These are phyloP conservation scores for Tortricodes alternella DNA, from an alignment of 2,888 invertebrate genomes.

Conservation along the genomic window DNA sequence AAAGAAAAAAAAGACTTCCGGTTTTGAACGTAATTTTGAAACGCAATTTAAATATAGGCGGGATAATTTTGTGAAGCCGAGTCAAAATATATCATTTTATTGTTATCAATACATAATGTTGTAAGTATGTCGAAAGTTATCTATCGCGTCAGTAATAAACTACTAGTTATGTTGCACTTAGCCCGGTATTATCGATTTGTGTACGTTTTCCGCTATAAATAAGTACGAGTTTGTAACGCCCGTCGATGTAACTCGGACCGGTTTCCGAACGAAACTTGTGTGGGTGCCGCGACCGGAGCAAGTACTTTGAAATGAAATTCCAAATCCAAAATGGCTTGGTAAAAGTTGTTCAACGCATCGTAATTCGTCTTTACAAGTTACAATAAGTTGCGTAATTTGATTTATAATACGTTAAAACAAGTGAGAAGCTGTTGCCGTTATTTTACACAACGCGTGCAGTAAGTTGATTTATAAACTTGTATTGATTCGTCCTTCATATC, in stretches of 20 bases:
- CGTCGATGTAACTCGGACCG: constrained; percentile 60
- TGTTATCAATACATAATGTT: constrained; percentile 33
- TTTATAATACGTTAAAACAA: constrained; percentile 34
- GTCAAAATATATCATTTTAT: constrained; percentile 18
- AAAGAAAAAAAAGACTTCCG: constrained; percentile 23
- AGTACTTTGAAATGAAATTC: constrained; percentile 48
- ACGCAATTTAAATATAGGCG: constrained; percentile 33
- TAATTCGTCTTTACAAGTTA: neutral
- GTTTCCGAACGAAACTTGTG: constrained; percentile 69
- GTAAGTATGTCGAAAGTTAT: constrained; percentile 41
- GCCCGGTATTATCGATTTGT: constrained; percentile 74
- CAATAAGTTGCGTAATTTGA: constrained; percentile 60
- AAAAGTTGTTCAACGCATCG: constrained; percentile 7
- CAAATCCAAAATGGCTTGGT: constrained; percentile 43
- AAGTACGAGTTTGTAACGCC: constrained; percentile 75
- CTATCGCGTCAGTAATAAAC: constrained; percentile 21
- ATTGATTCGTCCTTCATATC: constrained; percentile 6
- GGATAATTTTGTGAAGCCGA: neutral
- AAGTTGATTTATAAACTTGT: neutral
- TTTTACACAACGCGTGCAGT: constrained; percentile 35
- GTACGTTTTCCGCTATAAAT: constrained; percentile 77
- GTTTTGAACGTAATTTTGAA: constrained; percentile 37
- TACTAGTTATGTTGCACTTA: constrained; percentile 50
- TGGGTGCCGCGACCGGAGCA: constrained; percentile 58
- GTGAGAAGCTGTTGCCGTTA: constrained; percentile 22